phyloP scores from a whole-genome alignment of 2,888 invertebrate genomes.

The Drosophila imparisetae region DNA sequence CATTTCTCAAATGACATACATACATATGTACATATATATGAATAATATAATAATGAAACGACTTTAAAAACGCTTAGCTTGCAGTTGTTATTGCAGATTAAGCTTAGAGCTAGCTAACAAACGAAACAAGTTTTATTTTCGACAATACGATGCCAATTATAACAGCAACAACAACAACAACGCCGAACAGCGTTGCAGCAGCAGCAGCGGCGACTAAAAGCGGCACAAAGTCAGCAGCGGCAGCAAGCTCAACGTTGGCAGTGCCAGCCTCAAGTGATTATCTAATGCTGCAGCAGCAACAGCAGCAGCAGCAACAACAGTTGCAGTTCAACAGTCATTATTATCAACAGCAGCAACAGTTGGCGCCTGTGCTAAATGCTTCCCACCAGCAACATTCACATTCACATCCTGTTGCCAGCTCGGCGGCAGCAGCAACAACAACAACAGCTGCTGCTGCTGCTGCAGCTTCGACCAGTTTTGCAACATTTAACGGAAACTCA shows the following conservation, averaged over 20 bases:
- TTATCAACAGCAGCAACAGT: conserved; percentile 63
- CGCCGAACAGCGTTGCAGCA: conserved; percentile 48
- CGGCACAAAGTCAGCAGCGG: conserved; percentile 26
- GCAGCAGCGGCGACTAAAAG: conserved; percentile 51
- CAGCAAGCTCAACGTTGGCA: conserved; percentile 39
- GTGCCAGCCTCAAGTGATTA: conserved; percentile 65
- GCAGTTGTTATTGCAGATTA: conserved; percentile 34
- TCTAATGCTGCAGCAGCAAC: conserved; percentile 49
- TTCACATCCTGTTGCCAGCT: conserved; percentile 66
- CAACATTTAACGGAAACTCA: conserved; percentile 83
- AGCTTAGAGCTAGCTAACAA: conserved; percentile 7
- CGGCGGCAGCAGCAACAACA: conserved; percentile 33
- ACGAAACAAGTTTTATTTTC: conserved; percentile 26
- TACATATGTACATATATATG: conserved; percentile 13
- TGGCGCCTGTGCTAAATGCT: conserved; percentile 66
- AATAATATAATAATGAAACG: conserved; percentile 18
- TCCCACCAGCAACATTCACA: conserved; percentile 71
- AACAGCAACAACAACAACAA: conserved; percentile 67
- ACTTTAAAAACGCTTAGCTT: conserved; percentile 9
- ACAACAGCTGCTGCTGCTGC: conserved; percentile 36
- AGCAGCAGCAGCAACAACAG: conserved; percentile 41
- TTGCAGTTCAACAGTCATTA: conserved; percentile 54
- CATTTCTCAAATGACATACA: conserved; percentile 13
- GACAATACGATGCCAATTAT: conserved; percentile 73
- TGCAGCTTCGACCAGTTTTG: conserved; percentile 69